Evolutionary conservation across 2,113 vertebrate genomes (phyloP).

Genomic region (Leucoraja erinaceus): DNA sequence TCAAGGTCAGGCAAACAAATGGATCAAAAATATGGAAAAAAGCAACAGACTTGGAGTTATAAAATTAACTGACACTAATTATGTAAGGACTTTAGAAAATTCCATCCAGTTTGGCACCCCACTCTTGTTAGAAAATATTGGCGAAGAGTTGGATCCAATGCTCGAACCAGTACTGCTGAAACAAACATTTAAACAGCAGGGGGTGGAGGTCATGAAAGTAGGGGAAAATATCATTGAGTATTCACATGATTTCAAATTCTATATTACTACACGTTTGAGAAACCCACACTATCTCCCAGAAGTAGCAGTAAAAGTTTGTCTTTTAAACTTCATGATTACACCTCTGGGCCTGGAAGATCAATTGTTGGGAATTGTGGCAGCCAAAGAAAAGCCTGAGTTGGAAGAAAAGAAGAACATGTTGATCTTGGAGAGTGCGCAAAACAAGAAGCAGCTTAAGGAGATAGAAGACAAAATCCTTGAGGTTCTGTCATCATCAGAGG

Average conservation of each 20-base stretch:
- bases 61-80: constrained; percentile 75
- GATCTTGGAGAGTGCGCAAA: constrained; percentile 77
- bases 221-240: constrained; percentile 87
- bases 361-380: constrained; percentile 80
- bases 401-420: constrained; percentile 85
- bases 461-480: constrained; percentile 85
- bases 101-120: constrained; percentile 80
- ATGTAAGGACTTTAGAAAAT: constrained; percentile 72
- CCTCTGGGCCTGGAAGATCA: constrained; percentile 86
- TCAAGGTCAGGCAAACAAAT: constrained; percentile 88
- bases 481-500: constrained; percentile 75
- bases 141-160: constrained; percentile 81
- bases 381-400: constrained; percentile 83
- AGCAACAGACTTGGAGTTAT: constrained; percentile 71
- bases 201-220: constrained; percentile 79
- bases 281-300: constrained; percentile 90
- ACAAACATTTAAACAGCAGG: constrained; percentile 82
- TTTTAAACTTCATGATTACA: constrained; percentile 92
- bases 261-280: constrained; percentile 83
- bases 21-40: constrained; percentile 92
- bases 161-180: constrained; percentile 81
- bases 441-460: constrained; percentile 82
- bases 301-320: constrained; percentile 83
- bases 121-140: constrained; percentile 77
- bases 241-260: constrained; percentile 74